These are phyloP conservation scores for Seriola quinqueradiata DNA, from an alignment of 2,113 vertebrate genomes.

Conservation along the genomic window DNA sequence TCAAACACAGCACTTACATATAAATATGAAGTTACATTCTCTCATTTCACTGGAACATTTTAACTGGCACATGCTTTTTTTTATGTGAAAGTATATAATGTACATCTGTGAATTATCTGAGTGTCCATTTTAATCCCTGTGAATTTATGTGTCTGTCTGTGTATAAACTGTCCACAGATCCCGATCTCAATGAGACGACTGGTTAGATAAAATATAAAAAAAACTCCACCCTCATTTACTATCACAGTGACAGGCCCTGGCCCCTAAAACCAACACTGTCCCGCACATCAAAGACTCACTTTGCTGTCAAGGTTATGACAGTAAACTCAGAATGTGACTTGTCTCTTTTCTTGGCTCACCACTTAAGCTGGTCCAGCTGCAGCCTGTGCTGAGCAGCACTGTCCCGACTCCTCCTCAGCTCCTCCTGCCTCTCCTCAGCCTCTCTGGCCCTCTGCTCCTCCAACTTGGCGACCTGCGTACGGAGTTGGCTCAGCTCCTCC, in stretches of 20 bases:
- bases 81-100: too few relatives aligned
- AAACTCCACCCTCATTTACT: neutral
- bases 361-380: conserved; percentile 78
- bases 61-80: too few relatives aligned
- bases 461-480: conserved; percentile 79
- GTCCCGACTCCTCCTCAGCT: conserved; percentile 66
- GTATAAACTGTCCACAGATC: too few relatives aligned
- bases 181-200: too few relatives aligned
- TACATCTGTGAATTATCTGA: too few relatives aligned
- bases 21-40: too few relatives aligned
- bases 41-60: too few relatives aligned
- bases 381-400: conserved; percentile 74
- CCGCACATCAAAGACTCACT: neutral
- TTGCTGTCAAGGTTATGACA: neutral
- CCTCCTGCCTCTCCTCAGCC: conserved; percentile 61
- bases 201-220: too few relatives aligned
- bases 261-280: neutral
- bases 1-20: too few relatives aligned
- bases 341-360: conserved; percentile 68
- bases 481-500: conserved; percentile 83
- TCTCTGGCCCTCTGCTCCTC: conserved; percentile 71
- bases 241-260: neutral
- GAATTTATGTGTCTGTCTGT: too few relatives aligned
- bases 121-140: too few relatives aligned
- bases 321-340: too few relatives aligned